phyloP scores from a whole-genome alignment of 92 coral and sea anemone species.

The Metridium senile region DNA sequence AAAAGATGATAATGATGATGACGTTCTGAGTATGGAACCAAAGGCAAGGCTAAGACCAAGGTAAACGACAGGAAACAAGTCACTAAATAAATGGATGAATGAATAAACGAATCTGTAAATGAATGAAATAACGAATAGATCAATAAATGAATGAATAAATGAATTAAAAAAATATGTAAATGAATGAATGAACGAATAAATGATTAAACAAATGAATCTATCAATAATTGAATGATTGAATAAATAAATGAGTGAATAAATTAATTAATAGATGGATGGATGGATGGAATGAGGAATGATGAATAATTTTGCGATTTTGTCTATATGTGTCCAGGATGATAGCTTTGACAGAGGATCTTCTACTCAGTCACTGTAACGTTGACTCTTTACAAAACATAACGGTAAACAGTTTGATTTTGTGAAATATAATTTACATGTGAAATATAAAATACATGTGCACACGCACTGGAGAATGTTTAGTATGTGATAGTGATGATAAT shows the following conservation, averaged over 20 bases:
- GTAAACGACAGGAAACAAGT: slow-evolving; percentile 30
- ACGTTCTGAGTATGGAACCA: slow-evolving; percentile 81
- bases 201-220: neutral
- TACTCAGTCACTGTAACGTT: slow-evolving; percentile 71
- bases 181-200: neutral
- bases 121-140: neutral
- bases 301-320: too few relatives aligned
- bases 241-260: neutral
- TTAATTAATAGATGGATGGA: neutral
- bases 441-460: too few relatives aligned
- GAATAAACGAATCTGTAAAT: neutral
- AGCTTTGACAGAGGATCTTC: slow-evolving; percentile 78
- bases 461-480: too few relatives aligned
- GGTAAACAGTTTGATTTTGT: slow-evolving; percentile 21
- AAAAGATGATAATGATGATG: slow-evolving; percentile 53
- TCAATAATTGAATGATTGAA: neutral
- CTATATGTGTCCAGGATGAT: slow-evolving; percentile 79
- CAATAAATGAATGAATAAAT: neutral
- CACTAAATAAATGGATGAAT: neutral
- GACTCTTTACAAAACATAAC: slow-evolving; percentile 69
- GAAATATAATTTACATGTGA: too few relatives aligned
- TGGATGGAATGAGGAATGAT: neutral
- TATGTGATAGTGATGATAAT: too few relatives aligned
- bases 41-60: slow-evolving; percentile 72
- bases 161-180: neutral